Percentiles rank a stretch among this genome's conserved stretches.
Conservation (phyloP, 2,888 invertebrate species). For the Entomobrya proxima region DNA sequence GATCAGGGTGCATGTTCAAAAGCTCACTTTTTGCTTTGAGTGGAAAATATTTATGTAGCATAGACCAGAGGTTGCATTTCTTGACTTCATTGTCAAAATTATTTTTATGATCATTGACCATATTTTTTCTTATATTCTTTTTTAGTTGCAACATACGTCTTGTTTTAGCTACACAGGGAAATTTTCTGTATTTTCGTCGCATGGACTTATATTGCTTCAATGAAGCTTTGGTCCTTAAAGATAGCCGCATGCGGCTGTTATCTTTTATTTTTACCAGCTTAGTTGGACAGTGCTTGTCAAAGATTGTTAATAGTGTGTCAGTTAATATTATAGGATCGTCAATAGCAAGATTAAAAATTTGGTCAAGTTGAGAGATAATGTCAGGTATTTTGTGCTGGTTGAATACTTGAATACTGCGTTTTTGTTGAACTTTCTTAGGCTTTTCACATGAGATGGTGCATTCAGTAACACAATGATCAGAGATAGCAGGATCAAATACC, state of each 20-base stretch:
- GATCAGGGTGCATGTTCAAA: neutral
- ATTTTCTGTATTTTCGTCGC: neutral
- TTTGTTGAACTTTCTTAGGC: neutral
- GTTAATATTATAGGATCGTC: neutral
- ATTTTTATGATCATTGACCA: neutral
- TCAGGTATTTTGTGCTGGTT: neutral
- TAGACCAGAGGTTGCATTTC: neutral
- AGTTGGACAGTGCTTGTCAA: neutral
- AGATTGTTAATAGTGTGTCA: neutral
- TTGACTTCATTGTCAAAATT: neutral
- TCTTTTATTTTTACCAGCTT: neutral
- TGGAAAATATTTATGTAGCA: neutral
- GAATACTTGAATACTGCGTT: neutral
- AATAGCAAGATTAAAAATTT: neutral
- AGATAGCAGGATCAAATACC: neutral
- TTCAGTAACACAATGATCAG: neutral
- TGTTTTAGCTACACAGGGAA: too few species aligned
- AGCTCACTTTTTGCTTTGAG: neutral
- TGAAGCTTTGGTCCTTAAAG: too few species aligned
- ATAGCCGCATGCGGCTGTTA: neutral
- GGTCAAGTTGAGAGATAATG: neutral
- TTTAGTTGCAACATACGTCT: neutral
- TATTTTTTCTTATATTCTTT: neutral
- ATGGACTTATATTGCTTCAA: neutral
- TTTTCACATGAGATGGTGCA: neutral